Base-by-base conservation (phyloP, 2,888 invertebrate species). In the Ceramica pisi region DNA sequence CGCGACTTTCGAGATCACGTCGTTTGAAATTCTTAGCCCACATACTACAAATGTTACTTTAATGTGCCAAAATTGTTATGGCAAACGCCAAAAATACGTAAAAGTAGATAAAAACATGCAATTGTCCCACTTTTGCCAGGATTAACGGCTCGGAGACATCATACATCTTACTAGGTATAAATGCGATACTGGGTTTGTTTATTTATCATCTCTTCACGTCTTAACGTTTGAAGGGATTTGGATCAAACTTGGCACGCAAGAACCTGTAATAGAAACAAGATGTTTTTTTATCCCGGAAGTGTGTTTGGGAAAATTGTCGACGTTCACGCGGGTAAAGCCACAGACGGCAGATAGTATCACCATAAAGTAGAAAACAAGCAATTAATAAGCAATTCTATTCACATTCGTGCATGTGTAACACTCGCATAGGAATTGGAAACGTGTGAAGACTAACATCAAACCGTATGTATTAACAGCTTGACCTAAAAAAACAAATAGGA, bases 331-430 rank as follows among this genome's bases (percentile, higher is more conserved):
- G 14, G 14, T 41, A 14, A 9, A 14, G 4, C 5, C 14, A 14
- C 14, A 14, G 14, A 5, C 41, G 14, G 41, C 41, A 41, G 41
- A 4, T 41, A 41, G 19, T 46, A 8, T 46, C 46, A 1, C 19
- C 46, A 6, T 50, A 14, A 26, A 8, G 23, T 67, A 51, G 48
- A 53, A 74, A 67, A 53, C 35, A 44, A 68, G 44, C 56, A 67
- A 38, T 46, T 68, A 31, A n/a, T 69, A 56, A 50, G 31, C 56
- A 23, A 74, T 69, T 69, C 60, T 50, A 56, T 75, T 65, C 55
- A 59, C 55, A 74, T 71, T 74, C 61, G 8, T 60, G 44, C 56
- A 6, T 26, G 5, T 38, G 8, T 53, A 60, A 31, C 23, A 23
- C 8, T 70, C 23, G 55, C 38, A 57, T 51, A 59, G 48, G 16